Percentiles rank a stretch among this genome's conserved stretches.
Conservation (phyloP, 2,113 vertebrate genomes). For the Tychaedon coryphoeus region DNA sequence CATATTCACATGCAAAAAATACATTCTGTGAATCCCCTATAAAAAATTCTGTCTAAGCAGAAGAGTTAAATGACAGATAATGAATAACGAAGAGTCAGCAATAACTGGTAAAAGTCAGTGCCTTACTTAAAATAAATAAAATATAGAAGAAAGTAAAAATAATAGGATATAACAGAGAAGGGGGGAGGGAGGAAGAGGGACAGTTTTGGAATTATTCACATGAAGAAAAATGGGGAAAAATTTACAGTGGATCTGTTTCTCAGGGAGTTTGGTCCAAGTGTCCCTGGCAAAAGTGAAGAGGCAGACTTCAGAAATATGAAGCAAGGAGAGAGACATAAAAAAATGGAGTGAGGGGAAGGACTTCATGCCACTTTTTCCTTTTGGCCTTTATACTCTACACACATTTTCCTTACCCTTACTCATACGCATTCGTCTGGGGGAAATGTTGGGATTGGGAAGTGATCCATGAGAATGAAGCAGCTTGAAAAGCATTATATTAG, state of each 20-base stretch:
- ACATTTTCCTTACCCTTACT: slow-evolving; percentile 62
- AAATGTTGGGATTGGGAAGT: slow-evolving; percentile 61
- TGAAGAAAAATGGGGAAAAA: neutral
- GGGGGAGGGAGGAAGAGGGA: rapidly evolving
- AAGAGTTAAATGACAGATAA: neutral
- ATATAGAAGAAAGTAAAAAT: neutral
- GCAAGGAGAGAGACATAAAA: slow-evolving; percentile 24
- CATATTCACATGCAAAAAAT: neutral
- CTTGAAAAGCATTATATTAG: slow-evolving; percentile 65
- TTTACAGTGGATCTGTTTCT: neutral
- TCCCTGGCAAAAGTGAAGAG: neutral
- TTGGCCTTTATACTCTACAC: slow-evolving; percentile 47
- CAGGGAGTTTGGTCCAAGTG: neutral
- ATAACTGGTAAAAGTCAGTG: neutral
- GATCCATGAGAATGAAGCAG: slow-evolving; percentile 64
- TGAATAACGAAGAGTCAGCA: neutral
- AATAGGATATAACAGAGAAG: neutral
- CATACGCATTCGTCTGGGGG: slow-evolving; percentile 44
- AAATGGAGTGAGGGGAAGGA: slow-evolving; percentile 14
- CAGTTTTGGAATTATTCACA: neutral
- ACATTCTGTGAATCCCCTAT: neutral
- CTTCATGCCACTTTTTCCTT: slow-evolving; percentile 56
- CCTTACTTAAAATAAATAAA: neutral
- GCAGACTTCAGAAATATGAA: slow-evolving; percentile 42
- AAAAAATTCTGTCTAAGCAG: neutral